phyloP scores from a whole-genome alignment of 1,140 invertebrate species.

The Pteromalus puparum region DNA sequence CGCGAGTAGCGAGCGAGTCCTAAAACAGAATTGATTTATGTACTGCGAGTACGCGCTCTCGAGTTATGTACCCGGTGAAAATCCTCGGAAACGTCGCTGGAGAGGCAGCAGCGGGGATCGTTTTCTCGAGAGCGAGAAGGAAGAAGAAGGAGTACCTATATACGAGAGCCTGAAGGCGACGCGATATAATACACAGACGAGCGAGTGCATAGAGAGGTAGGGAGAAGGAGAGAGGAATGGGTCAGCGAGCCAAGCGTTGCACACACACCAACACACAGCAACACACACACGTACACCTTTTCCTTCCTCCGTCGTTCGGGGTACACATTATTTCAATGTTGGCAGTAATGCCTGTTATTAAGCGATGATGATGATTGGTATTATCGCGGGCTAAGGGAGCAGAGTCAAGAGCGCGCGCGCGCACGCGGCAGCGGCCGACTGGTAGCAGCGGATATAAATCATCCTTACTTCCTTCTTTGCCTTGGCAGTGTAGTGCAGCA shows the following conservation, averaged over 20 bases:
- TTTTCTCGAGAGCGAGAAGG: slow-evolving; percentile 37
- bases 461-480: slow-evolving; percentile 75
- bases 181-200: background rate
- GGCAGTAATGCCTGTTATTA: slow-evolving; percentile 77
- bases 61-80: slow-evolving; percentile 42
- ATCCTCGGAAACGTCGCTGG: slow-evolving; percentile 34
- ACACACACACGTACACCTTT: slow-evolving; percentile 46
- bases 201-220: slow-evolving; percentile 24
- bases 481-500: slow-evolving; percentile 62
- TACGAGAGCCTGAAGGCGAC: background rate
- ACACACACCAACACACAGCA: slow-evolving; percentile 53
- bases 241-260: slow-evolving; percentile 66
- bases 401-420: slow-evolving; percentile 60
- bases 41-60: slow-evolving; percentile 8
- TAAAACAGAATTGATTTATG: slow-evolving; percentile 45
- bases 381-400: slow-evolving; percentile 74
- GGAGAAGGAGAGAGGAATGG: slow-evolving; percentile 64
- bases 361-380: slow-evolving; percentile 77
- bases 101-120: slow-evolving; percentile 11
- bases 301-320: slow-evolving; percentile 21
- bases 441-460: slow-evolving; percentile 77
- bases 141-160: background rate
- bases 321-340: slow-evolving; percentile 75
- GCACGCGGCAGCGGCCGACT: slow-evolving; percentile 69
- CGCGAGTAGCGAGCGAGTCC: background rate